Base-by-base conservation (phyloP, 53 echinoderm and acorn worm genomes). In the Actinopyga echinites region DNA sequence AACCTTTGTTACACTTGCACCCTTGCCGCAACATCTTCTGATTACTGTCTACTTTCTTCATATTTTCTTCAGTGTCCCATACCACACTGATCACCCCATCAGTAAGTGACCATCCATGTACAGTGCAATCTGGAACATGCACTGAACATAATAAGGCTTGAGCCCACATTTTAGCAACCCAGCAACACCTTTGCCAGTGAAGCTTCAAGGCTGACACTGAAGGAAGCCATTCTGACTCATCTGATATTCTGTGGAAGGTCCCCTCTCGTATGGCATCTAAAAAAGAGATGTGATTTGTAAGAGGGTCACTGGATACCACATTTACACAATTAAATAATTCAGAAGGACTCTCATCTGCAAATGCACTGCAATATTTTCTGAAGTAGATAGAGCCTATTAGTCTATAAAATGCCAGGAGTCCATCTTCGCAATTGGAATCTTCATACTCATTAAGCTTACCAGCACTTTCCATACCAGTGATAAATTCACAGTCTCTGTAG, bases 31-130 rank as follows among this genome's bases (percentile, higher is more conserved):
- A 53, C 59, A 79, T 67, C 34, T 53, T 67, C 2, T 75, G 83
- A 69, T 84, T 57, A 15, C 35, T 65, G 5, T 84, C 26, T 5
- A 89, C 79, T 29, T 79, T 89, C n/a, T 67, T 29, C 9, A 88
- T 64, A 66, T 88, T 84, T 79, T 89, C 89, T n/a, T 84, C 84
- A 17, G 89, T 84, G 79, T 89, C 84, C 84, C 89, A 89, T 20
- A 84, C 53, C 17, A 79, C 43, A 45, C 35, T 34, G 19, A 89
- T 59, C 15, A 34, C 34, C 6, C 65, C 75, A 64, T 55, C 49
- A 11, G 30, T 11, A 0, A 84, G 17, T 36, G 32, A 56, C 85
- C 89, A 89, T 19, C 89, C 84, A 89, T 59, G 36, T 15, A 10
- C 5, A 30, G 57, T 57, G 30, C 56, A 5, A 79, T 10, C 33